A percentile compares a stretch with the other conserved stretches of the same genome.
These are phyloP conservation scores for Cataglyphis cursor DNA, from an alignment of 2,888 invertebrate species.

Conservation along the genomic window DNA sequence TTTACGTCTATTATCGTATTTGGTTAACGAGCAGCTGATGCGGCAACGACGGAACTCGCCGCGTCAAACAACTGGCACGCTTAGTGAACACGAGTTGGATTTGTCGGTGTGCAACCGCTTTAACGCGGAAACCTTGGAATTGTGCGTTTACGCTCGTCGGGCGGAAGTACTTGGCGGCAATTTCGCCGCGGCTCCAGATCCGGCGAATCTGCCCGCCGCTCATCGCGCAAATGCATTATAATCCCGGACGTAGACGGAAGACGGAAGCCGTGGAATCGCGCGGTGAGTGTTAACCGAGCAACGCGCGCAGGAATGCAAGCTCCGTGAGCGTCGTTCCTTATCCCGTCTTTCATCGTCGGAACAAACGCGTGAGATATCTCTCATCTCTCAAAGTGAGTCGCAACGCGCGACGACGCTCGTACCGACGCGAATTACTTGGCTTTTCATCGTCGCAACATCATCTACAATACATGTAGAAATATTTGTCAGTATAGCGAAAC, in stretches of 20 bases:
- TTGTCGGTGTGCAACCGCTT: slow-evolving; percentile 25
- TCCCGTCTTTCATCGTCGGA: slow-evolving; percentile 34
- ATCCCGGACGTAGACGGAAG: slow-evolving; percentile 34
- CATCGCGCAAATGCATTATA: slow-evolving; percentile 50
- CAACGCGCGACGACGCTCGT: slow-evolving; percentile 6
- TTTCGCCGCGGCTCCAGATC: slow-evolving; percentile 35
- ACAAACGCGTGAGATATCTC: slow-evolving; percentile 45
- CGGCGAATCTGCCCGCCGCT: slow-evolving; percentile 46
- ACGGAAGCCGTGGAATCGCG: slow-evolving; percentile 44
- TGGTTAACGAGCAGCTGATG: slow-evolving; percentile 40
- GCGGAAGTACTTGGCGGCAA: slow-evolving; percentile 46
- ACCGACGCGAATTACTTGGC: slow-evolving; percentile 20
- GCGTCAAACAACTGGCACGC: slow-evolving; percentile 32
- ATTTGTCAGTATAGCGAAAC: not conserved
- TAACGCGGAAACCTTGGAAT: slow-evolving; percentile 25
- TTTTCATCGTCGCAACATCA: not conserved
- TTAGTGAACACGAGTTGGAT: slow-evolving; percentile 30
- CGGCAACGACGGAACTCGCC: slow-evolving; percentile 3
- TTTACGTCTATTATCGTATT: slow-evolving; percentile 49
- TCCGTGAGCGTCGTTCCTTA: slow-evolving; percentile 23
- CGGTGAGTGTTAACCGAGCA: slow-evolving; percentile 43
- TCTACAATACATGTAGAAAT: not conserved
- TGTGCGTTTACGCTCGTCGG: slow-evolving; percentile 40
- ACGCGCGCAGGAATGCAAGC: slow-evolving; percentile 4
- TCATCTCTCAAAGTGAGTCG: slow-evolving; percentile 44